Conservation (phyloP, 2,888 invertebrate genomes). For the Clostera curtula region DNA sequence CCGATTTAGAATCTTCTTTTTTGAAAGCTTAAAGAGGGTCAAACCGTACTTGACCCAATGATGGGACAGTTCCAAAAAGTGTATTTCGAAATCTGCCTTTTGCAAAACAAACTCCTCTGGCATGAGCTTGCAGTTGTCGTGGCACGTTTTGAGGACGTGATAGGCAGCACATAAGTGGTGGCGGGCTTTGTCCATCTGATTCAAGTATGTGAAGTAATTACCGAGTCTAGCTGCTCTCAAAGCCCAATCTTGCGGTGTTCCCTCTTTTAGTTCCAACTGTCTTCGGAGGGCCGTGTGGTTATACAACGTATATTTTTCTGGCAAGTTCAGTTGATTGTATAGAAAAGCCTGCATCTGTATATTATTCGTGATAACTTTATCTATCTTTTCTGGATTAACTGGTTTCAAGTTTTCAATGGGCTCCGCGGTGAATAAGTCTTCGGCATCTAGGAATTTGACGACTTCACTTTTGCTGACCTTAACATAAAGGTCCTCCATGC, state of each 20-base stretch:
- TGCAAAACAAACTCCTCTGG: constrained; percentile 57
- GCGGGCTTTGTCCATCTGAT: constrained; percentile 64
- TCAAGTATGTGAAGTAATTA: constrained; percentile 63
- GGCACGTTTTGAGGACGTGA: constrained; percentile 71
- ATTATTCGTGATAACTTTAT: constrained; percentile 76
- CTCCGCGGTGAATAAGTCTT: constrained; percentile 68
- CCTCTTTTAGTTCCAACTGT: constrained; percentile 73
- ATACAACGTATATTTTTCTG: constrained; percentile 67
- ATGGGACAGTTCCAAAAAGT: constrained; percentile 70
- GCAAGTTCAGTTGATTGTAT: constrained; percentile 71
- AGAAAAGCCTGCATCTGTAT: constrained; percentile 77
- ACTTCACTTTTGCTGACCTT: constrained; percentile 42
- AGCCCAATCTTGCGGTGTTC: constrained; percentile 75
- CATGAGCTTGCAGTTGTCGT: constrained; percentile 64
- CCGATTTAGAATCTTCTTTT: constrained; percentile 55
- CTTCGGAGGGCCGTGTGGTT: constrained; percentile 73
- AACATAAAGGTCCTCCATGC: constrained; percentile 59
- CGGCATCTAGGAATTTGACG: constrained; percentile 59
- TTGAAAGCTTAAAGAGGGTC: constrained; percentile 72
- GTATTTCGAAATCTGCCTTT: constrained; percentile 56
- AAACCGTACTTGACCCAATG: constrained; percentile 78
- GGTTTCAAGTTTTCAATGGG: constrained; percentile 39
- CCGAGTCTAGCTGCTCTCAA: constrained; percentile 70
- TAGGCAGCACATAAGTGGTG: constrained; percentile 80
- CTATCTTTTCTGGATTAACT: constrained; percentile 65